A percentile compares a stretch with the other conserved stretches of the same genome.
These are phyloP conservation scores for Temnothorax ravouxi DNA, from an alignment of 2,888 invertebrate genomes.

Conservation along the genomic window DNA sequence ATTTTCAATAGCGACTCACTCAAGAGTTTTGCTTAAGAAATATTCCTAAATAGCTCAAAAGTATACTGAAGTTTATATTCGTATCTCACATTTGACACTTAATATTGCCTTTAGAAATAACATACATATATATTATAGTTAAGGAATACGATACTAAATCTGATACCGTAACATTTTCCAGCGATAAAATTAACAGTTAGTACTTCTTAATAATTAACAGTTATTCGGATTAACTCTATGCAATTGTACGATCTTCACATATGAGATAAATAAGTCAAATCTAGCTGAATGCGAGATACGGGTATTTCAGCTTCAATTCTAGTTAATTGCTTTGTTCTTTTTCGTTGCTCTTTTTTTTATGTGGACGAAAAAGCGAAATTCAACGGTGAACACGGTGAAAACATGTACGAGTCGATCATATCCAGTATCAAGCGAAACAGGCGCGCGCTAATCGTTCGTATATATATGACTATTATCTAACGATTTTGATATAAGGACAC, in stretches of 20 bases:
- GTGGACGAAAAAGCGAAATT: slow-evolving; percentile 50
- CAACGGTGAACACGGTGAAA: slow-evolving; percentile 48
- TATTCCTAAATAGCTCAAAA: neutral
- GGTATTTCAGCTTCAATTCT: neutral
- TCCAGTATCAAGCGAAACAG: slow-evolving; percentile 70
- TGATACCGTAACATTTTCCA: neutral
- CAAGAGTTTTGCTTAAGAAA: slow-evolving; percentile 3
- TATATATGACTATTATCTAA: slow-evolving; percentile 44
- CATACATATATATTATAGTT: too few relatives aligned
- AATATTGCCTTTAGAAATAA: neutral
- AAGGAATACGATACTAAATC: neutral
- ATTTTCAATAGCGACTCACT: slow-evolving; percentile 12
- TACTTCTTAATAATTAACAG: slow-evolving; percentile 1
- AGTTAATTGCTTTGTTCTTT: slow-evolving; percentile 2
- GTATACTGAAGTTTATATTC: slow-evolving; percentile 8
- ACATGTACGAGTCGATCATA: slow-evolving; percentile 74
- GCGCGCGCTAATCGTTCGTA: slow-evolving; percentile 63
- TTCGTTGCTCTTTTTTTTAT: slow-evolving; percentile 39
- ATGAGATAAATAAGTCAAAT: neutral
- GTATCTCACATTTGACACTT: slow-evolving; percentile 26
- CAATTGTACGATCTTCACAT: neutral
- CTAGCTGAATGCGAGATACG: neutral
- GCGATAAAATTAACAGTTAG: neutral
- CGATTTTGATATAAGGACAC: slow-evolving; percentile 48
- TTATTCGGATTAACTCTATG: neutral